These are phyloP conservation scores for Heliconius charithonia DNA, from an alignment of 2,888 invertebrate genomes.

Conservation along the genomic window DNA sequence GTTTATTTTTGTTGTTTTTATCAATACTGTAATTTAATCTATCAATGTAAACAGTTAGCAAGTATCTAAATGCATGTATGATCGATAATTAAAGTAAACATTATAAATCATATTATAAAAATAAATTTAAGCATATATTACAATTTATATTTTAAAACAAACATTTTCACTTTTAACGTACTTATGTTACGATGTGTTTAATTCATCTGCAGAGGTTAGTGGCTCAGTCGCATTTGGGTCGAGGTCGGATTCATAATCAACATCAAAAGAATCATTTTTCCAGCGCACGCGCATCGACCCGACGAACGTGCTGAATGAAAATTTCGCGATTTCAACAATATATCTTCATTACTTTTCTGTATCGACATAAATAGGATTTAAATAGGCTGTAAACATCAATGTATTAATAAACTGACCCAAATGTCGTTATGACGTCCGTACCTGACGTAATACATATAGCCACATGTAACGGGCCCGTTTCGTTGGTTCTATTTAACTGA, in stretches of 20 bases:
- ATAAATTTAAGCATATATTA: too few relatives aligned
- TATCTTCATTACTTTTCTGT: conserved; percentile 50
- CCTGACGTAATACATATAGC: conserved; percentile 67
- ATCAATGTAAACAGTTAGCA: neutral
- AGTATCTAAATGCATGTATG: neutral
- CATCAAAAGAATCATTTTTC: conserved; percentile 40
- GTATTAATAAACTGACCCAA: conserved; percentile 76
- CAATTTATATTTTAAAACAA: neutral
- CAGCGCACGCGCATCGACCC: conserved; percentile 21
- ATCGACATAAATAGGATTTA: conserved; percentile 62
- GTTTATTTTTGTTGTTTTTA: conserved; percentile 38
- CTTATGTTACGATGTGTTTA: conserved; percentile 17
- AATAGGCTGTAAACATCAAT: conserved; percentile 72
- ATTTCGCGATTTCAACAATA: conserved; percentile 40
- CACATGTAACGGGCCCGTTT: conserved; percentile 58
- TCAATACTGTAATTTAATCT: conserved; percentile 13
- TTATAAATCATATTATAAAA: neutral
- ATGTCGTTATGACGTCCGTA: conserved; percentile 71
- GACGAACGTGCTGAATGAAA: conserved; percentile 45
- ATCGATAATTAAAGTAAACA: neutral
- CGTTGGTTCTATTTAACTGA: conserved; percentile 54
- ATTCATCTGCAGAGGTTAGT: conserved; percentile 23
- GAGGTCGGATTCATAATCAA: conserved; percentile 36
- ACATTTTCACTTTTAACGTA: conserved; percentile 22
- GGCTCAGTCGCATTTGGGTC: conserved; percentile 35